phyloP scores from a whole-genome alignment of 2,797 vertebrate genomes.

The Scarus forsteni region DNA sequence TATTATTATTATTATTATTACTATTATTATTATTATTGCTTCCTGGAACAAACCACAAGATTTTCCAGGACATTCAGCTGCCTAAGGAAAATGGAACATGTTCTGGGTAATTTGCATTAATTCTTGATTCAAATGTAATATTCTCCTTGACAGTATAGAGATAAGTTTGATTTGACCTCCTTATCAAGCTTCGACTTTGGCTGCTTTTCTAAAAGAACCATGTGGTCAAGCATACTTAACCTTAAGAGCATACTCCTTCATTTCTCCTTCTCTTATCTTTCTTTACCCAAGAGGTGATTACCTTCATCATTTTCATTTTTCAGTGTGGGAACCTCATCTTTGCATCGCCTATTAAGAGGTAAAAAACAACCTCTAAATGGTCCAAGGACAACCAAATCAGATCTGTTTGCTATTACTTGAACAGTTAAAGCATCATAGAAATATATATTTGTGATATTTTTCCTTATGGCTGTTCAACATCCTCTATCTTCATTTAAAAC shows the following conservation, averaged over 20 bases:
- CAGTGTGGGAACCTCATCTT: slow-evolving; percentile 10
- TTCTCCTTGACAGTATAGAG: neutral
- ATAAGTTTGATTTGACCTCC: slow-evolving; percentile 43
- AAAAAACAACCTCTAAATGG: slow-evolving; percentile 47
- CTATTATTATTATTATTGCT: too few species aligned
- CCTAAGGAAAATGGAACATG: neutral
- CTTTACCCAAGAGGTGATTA: slow-evolving; percentile 58
- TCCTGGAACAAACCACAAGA: neutral
- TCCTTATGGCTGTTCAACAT: neutral
- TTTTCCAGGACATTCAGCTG: neutral
- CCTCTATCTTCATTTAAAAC: slow-evolving; percentile 18
- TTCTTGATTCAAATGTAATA: neutral
- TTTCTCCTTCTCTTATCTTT: slow-evolving; percentile 52
- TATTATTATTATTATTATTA: too few species aligned
- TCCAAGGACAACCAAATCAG: slow-evolving; percentile 41
- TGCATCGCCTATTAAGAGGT: slow-evolving; percentile 25
- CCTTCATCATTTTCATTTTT: slow-evolving; percentile 55
- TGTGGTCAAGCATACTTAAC: slow-evolving; percentile 54
- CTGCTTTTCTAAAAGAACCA: slow-evolving; percentile 45
- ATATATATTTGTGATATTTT: neutral
- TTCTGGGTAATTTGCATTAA: neutral
- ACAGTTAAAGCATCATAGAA: slow-evolving; percentile 28
- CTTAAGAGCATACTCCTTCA: slow-evolving; percentile 26
- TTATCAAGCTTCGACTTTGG: slow-evolving; percentile 44
- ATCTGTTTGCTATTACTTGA: slow-evolving; percentile 41